phyloP scores from a whole-genome alignment of 2,113 vertebrate genomes.

The Lipotes vexillifer region DNA sequence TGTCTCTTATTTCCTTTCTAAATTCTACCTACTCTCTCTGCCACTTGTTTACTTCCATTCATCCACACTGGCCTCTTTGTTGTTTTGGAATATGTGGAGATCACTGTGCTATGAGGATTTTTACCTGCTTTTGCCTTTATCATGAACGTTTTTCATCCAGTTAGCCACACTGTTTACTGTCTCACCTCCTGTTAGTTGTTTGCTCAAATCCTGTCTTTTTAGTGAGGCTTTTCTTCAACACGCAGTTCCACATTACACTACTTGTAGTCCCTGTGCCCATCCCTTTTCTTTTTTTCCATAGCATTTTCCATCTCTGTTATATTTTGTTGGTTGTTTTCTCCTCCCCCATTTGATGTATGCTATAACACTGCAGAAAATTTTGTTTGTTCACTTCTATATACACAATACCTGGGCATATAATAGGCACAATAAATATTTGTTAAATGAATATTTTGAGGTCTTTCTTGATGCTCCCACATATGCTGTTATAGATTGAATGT shows the following conservation, averaged over 20 bases:
- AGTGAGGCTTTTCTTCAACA: neutral
- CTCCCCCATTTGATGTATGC: neutral
- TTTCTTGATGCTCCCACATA: neutral
- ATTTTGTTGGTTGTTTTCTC: neutral
- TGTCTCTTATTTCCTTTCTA: neutral
- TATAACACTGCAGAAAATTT: neutral
- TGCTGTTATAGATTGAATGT: neutral
- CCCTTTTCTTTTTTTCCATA: neutral
- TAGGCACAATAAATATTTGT: neutral
- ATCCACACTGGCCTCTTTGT: too few species aligned
- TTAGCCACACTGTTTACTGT: neutral
- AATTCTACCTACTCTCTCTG: neutral
- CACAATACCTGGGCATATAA: neutral
- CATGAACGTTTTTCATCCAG: neutral
- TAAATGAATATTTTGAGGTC: neutral
- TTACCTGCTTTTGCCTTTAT: neutral
- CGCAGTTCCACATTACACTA: neutral
- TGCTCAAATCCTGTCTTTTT: neutral
- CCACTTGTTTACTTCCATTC: neutral
- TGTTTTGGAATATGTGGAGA: neutral
- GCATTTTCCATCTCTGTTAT: neutral
- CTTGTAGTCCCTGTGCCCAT: neutral
- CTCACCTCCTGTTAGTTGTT: neutral
- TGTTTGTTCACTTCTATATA: neutral
- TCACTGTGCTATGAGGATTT: neutral